Percentiles rank a stretch among this genome's conserved stretches.
Evolutionary conservation across 2,797 vertebrate genomes (phyloP).

Genomic region (Chromobotia macracanthus): DNA sequence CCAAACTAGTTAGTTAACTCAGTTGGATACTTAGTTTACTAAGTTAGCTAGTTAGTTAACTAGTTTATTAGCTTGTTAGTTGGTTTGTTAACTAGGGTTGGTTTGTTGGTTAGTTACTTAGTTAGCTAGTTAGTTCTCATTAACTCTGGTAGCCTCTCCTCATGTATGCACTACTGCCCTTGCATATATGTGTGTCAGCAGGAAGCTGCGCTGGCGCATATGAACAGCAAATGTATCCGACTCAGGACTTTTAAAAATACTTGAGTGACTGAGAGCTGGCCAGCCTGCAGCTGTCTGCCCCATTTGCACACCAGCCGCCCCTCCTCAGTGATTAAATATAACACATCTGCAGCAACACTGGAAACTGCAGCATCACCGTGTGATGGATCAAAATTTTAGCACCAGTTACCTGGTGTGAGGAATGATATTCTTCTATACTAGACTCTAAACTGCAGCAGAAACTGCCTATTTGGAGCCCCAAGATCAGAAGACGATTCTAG

Average conservation of each 20-base stretch:
- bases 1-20: too few relatives aligned
- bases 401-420: constrained; percentile 12
- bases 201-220: neutral
- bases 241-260: constrained; percentile 57
- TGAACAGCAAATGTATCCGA: constrained; percentile 27
- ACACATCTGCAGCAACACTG: constrained; percentile 35
- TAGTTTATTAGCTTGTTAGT: too few relatives aligned
- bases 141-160: neutral
- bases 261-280: constrained; percentile 39
- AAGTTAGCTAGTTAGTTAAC: neutral
- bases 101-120: neutral
- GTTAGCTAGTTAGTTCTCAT: neutral
- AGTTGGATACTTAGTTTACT: neutral
- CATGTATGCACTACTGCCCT: constrained; percentile 41
- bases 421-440: neutral
- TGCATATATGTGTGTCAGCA: constrained; percentile 12
- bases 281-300: constrained; percentile 47
- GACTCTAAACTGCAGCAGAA: constrained; percentile 1
- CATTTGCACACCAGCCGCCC: constrained; percentile 31
- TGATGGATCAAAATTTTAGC: constrained; percentile 10
- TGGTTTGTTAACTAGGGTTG: neutral
- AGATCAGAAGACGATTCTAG: neutral
- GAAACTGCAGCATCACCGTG: constrained; percentile 43
- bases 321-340: constrained; percentile 39
- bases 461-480: neutral